These are phyloP conservation scores for Protaetia brevitarsis DNA, from an alignment of 1,140 invertebrate genomes.

Conservation along the genomic window DNA sequence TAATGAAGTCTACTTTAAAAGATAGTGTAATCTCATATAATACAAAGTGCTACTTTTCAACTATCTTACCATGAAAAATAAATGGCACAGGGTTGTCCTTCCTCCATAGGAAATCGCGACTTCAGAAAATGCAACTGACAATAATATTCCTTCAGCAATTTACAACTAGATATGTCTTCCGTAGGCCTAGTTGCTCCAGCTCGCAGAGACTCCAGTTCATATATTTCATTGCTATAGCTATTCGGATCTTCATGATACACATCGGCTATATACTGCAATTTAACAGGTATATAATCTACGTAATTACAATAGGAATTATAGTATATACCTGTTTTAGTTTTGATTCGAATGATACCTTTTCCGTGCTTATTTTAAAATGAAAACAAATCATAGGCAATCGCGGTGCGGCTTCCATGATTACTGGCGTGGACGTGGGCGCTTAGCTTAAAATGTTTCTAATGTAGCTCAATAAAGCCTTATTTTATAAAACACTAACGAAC, in stretches of 20 bases:
- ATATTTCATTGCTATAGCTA: constrained; percentile 83
- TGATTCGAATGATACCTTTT: constrained; percentile 73
- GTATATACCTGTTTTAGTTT: constrained; percentile 78
- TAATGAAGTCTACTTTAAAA: too few relatives aligned
- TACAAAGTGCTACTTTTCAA: constrained; percentile 12
- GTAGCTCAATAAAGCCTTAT: too few relatives aligned
- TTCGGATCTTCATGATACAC: constrained; percentile 93
- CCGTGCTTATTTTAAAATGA: constrained; percentile 78
- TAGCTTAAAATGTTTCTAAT: too few relatives aligned
- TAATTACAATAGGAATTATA: constrained; percentile 22
- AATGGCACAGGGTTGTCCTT: constrained; percentile 71
- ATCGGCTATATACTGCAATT: constrained; percentile 80
- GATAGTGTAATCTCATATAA: not conserved
- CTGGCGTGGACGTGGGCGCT: too few relatives aligned
- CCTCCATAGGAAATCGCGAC: constrained; percentile 88
- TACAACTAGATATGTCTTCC: constrained; percentile 76
- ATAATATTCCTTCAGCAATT: constrained; percentile 88
- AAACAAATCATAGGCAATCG: constrained; percentile 88
- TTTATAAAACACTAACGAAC: too few relatives aligned
- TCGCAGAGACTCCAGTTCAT: constrained; percentile 81
- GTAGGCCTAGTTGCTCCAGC: constrained; percentile 77
- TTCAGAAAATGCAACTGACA: constrained; percentile 91
- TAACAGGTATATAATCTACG: constrained; percentile 40
- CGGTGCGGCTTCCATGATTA: constrained; percentile 89
- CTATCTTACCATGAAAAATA: constrained; percentile 79